Conservation (phyloP, 2,797 vertebrate species). For the Anniella stebbinsi region DNA sequence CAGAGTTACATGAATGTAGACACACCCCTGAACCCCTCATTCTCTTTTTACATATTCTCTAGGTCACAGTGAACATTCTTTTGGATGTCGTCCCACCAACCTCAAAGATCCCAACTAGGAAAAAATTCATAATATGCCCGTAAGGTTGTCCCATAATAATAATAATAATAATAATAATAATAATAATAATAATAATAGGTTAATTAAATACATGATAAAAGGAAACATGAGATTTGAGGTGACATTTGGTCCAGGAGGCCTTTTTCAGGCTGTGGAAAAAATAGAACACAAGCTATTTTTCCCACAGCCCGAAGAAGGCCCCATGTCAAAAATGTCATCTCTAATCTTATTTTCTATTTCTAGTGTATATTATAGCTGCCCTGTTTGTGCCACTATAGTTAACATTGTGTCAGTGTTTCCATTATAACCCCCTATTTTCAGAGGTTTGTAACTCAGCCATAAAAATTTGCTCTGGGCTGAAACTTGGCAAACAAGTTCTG, state of each 20-base stretch:
- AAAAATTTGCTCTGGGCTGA: constrained; percentile 54
- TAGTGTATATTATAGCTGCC: constrained; percentile 45
- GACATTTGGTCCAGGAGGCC: constrained; percentile 44
- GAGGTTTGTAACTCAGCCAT: constrained; percentile 59
- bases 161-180: too few relatives aligned
- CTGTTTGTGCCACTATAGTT: constrained; percentile 45
- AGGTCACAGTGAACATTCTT: not conserved
- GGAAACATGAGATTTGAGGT: constrained; percentile 51
- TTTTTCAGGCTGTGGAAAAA: constrained; percentile 60
- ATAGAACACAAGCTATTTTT: constrained; percentile 62
- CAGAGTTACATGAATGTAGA: too few relatives aligned
- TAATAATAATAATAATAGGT: constrained; percentile 48
- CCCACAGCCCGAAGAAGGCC: constrained; percentile 59
- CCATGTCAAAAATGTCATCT: constrained; percentile 69
- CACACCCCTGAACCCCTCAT: too few relatives aligned
- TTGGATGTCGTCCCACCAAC: not conserved
- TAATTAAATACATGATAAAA: constrained; percentile 37
- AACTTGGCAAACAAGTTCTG: constrained; percentile 51
- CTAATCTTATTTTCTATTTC: constrained; percentile 70
- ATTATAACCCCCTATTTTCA: constrained; percentile 60
- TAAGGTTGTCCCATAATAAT: not conserved
- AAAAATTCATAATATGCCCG: not conserved
- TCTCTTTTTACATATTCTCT: not conserved
- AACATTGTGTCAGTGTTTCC: constrained; percentile 62
- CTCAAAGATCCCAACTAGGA: not conserved